Evolutionary conservation across 2,113 vertebrate species (phyloP), one percentile per base, ranked within the genome.

Genomic region (Neodontobutis hainanensis): DNA sequence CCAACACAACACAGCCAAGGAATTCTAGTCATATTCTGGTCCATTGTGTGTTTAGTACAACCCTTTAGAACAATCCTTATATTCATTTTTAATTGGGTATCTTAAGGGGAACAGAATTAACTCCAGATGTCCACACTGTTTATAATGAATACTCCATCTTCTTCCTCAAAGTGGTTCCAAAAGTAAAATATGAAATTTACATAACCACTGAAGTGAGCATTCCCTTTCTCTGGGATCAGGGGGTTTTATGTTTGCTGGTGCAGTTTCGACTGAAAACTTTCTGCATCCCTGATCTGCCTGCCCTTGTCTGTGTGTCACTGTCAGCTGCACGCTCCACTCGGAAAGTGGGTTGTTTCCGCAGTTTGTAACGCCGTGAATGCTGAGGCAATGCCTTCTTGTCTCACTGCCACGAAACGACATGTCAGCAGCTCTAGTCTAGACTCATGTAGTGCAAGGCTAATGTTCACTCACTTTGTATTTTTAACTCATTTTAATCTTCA

Each of bases 281-380:
- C 80, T 83, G 83, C 80, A 75, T 87, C 81, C 65, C 46, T 69
- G 79, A 85, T 82, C 83, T 78, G 83, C 77, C 81, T 67, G 43
- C 36, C 40, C 61, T 40, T 49, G 68, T 70, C 75, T 68, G 77
- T 82, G 77, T 43, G 60, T 84, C 82, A 75, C 8, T 67, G 79
- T 85, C 83, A 73, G 75, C 52, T 58, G 67, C 61, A 43, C 46
- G 73, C 59, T 63, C 47, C 8, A 27, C 19, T 27, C 19, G 19
- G 19, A 27, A 68, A 66, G 75, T 44, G 69, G 32, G 69, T 61
- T 72, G 80, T 74, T 82, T 44, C 68, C 61, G 70, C 61, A 35
- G 72, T 84, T 71, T 78, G 55, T 6, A 14, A 45, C 16, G 56
- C 56, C 50, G 77, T 40, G 45, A 80, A 71, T 73, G 79, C 80